Percentiles rank a stretch among this genome's conserved stretches.
phyloP scores from a whole-genome alignment of 2,797 vertebrate genomes.

The Coendou prehensilis region DNA sequence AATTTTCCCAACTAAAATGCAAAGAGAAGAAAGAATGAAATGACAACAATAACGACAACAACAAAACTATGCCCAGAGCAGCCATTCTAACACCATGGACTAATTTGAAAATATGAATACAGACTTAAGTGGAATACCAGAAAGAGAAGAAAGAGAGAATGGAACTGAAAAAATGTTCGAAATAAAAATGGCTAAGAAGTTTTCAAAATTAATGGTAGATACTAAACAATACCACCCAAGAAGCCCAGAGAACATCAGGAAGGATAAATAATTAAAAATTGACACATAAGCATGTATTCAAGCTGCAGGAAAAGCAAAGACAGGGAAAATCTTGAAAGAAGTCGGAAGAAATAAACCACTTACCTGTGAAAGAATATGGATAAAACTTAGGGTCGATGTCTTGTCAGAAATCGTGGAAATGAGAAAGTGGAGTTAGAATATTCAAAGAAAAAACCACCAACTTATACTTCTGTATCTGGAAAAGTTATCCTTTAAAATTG shows the following conservation, averaged over 20 bases:
- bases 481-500: neutral
- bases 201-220: neutral
- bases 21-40: neutral
- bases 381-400: neutral
- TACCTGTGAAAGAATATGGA: neutral
- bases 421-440: neutral
- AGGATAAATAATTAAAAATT: neutral
- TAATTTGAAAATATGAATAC: neutral
- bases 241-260: neutral
- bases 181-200: neutral
- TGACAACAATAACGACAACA: neutral
- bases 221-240: neutral
- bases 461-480: neutral
- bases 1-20: neutral
- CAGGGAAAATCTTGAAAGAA: neutral
- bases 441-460: neutral
- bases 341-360: neutral
- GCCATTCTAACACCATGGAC: neutral
- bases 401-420: neutral
- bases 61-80: neutral
- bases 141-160: neutral
- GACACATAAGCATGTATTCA: neutral
- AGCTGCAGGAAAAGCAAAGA: neutral
- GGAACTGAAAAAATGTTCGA: neutral
- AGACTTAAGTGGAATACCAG: neutral